These are phyloP conservation scores for Paedocypris sp. DNA, from an alignment of 2,113 vertebrate species.

Conservation along the genomic window DNA sequence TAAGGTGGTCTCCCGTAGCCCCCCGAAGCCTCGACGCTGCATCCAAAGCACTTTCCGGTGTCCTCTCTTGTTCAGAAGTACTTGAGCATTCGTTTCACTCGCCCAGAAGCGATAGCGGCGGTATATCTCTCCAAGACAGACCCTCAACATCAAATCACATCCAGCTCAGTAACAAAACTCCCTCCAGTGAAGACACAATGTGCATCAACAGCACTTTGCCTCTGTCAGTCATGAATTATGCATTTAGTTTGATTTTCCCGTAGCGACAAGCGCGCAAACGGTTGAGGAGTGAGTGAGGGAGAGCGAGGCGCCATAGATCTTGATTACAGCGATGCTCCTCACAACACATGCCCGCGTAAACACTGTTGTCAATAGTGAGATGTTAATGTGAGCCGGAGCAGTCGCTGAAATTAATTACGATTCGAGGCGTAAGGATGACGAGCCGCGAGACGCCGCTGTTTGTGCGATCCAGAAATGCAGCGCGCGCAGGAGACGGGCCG, in stretches of 20 bases:
- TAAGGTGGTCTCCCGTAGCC: conserved; percentile 25
- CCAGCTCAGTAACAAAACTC: conserved; percentile 8
- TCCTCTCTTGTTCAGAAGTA: conserved; percentile 21
- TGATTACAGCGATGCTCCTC: conserved; percentile 16
- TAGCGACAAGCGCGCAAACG: not conserved
- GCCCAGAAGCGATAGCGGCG: conserved; percentile 17
- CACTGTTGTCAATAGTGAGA: conserved; percentile 19
- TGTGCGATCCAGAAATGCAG: too few relatives aligned
- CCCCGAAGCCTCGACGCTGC: conserved; percentile 18
- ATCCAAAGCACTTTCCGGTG: conserved; percentile 30
- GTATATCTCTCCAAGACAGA: conserved; percentile 26
- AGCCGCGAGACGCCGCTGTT: too few relatives aligned
- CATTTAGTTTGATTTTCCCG: conserved; percentile 4
- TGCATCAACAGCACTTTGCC: conserved; percentile 18
- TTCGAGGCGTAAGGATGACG: not conserved
- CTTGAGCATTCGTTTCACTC: conserved; percentile 27
- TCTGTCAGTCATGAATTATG: conserved; percentile 13
- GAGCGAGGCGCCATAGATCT: conserved; percentile 3
- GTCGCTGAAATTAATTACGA: conserved; percentile 23
- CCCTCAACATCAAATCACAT: conserved; percentile 6
- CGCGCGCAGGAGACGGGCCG: too few relatives aligned
- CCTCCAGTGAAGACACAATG: conserved; percentile 12
- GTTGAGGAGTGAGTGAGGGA: not conserved
- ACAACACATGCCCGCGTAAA: conserved; percentile 7
- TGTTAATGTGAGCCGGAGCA: conserved; percentile 7